Evolutionary conservation across 2,888 invertebrate genomes (phyloP).

Genomic region (Frankliniella fusca): DNA sequence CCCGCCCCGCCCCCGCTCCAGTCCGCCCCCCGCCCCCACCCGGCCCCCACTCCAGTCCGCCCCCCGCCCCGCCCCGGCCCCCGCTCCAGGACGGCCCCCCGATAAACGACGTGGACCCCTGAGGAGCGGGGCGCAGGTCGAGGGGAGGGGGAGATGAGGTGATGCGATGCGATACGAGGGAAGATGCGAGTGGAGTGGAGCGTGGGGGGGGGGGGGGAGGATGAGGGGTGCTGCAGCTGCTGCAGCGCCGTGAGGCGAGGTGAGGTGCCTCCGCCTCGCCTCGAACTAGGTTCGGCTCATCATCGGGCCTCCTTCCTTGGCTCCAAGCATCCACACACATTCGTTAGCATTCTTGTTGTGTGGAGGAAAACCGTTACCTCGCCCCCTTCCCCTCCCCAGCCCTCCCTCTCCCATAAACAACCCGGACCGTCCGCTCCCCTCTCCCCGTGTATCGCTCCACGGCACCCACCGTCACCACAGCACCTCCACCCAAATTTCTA

Average conservation of each 20-base stretch:
- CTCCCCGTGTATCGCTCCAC: not conserved
- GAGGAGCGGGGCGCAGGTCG: not conserved
- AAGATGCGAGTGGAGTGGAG: not conserved
- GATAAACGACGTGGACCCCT: not conserved
- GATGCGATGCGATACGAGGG: not conserved
- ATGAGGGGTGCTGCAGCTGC: conserved; percentile 5
- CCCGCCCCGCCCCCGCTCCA: no score
- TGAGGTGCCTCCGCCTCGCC: not conserved
- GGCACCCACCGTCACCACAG: not conserved
- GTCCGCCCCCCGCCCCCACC: not conserved
- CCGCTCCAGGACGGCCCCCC: not conserved
- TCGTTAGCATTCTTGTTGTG: conserved; percentile 26
- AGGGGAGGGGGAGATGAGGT: not conserved
- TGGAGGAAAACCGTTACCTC: conserved; percentile 7
- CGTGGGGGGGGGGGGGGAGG: not conserved
- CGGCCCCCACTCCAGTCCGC: no score
- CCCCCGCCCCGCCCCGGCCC: not conserved
- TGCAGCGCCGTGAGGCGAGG: not conserved
- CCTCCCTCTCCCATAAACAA: conserved; percentile 3
- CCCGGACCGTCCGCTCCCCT: not conserved
- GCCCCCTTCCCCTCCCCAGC: not conserved
- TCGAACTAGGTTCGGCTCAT: not conserved
- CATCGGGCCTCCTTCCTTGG: not conserved
- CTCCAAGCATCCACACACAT: conserved; percentile 3
- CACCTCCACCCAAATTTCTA: conserved; percentile 15